Base-by-base conservation (phyloP, 2,888 invertebrate genomes). In the Drosophila paranaensis region DNA sequence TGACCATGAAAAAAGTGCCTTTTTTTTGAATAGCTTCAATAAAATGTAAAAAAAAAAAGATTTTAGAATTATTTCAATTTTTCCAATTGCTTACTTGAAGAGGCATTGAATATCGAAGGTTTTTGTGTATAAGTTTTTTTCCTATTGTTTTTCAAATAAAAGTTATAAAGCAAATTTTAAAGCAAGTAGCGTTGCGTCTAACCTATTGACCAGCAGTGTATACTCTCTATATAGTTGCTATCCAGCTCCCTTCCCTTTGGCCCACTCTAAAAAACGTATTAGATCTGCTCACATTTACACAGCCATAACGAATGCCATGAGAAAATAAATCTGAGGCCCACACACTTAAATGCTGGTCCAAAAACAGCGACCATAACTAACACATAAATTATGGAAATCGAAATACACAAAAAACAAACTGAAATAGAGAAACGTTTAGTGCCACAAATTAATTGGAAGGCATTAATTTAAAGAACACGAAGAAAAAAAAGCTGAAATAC, bases 391-490 rank as follows among this genome's bases (percentile, higher is more conserved):
- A 61, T 57, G n/a, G 63, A 73, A 73, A 74, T 50, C 33, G 16
- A 16, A 3, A 48, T 10, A 48, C 3, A 30, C 14, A 10, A 61
- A 67, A 70, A 37, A 27, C 27, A 45, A 55, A 54, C 60, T 25
- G 40, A 78, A 70, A 74, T 56, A 60, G 30, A 40, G 67, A 77
- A 85, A 73, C 83, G 82, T 86, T 90, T 90, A 83, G 87, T 82
- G 77, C 77, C 84, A 74, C 80, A 83, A 90, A 91, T 91, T 91
- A 91, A 91, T 90, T 74, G 91, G 62, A 54, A 42, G 74, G 77
- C 88, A 89, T 88, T 88, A 88, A 87, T 90, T 83, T 74, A 53
- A 39, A 20, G 39, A 30, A 16, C 8, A 45, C 30, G 25, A 25
- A 64, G 25, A 14, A 64, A 43, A 8, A 35, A 50, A 14, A 56